Percentiles rank a stretch among this genome's conserved stretches.
Conservation (phyloP, 64 coral and sea anemone genomes). For the Stichodactyla mertensii region DNA sequence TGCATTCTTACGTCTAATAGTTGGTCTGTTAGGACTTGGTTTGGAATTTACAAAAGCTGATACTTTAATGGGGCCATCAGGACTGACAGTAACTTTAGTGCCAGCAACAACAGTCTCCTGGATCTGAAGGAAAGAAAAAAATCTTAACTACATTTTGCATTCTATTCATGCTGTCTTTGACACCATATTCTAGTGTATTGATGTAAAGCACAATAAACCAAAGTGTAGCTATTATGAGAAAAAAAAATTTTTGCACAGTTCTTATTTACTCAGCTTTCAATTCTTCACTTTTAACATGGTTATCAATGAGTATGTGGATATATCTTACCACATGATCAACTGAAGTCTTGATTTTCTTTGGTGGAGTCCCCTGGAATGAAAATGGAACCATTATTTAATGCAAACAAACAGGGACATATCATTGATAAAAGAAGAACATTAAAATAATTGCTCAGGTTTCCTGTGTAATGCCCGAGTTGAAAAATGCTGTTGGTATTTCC, state of each 20-base stretch:
- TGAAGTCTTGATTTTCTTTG: slow-evolving; percentile 64
- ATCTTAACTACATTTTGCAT: neutral
- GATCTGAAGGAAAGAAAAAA: slow-evolving; percentile 4
- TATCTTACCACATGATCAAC: slow-evolving; percentile 17
- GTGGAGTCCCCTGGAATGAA: slow-evolving; percentile 54
- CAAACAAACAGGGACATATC: neutral
- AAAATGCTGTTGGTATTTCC: too few relatives aligned
- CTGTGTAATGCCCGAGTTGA: too few relatives aligned
- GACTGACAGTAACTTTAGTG: slow-evolving; percentile 58
- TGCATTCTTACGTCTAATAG: neutral
- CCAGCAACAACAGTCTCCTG: slow-evolving; percentile 54
- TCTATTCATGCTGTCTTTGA: too few relatives aligned
- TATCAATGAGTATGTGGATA: neutral
- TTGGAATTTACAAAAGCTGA: slow-evolving; percentile 40
- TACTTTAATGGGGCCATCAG: slow-evolving; percentile 55
- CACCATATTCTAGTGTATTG: too few relatives aligned
- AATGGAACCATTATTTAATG: neutral
- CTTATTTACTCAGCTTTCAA: too few relatives aligned
- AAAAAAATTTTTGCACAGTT: neutral
- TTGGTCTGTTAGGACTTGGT: neutral
- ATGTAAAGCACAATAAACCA: too few relatives aligned
- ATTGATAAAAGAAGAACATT: neutral
- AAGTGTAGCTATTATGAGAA: neutral
- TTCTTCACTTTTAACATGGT: neutral
- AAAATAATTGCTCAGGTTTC: too few relatives aligned